Percentiles rank a stretch among this genome's conserved stretches.
Evolutionary conservation across 2,113 vertebrate genomes (phyloP).

Genomic region (Ophiodon elongatus): DNA sequence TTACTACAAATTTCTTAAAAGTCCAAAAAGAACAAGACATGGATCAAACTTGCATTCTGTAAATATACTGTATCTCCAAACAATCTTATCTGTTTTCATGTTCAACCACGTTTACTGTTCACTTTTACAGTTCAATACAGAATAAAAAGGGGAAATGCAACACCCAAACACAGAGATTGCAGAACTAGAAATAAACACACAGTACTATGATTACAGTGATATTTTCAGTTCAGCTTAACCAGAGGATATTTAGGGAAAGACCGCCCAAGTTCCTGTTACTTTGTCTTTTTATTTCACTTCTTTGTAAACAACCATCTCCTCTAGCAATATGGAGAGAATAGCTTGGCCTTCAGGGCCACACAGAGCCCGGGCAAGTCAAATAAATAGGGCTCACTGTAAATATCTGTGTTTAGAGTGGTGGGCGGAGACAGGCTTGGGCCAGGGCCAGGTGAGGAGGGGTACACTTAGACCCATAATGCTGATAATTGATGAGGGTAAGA

Average conservation of each 20-base stretch:
- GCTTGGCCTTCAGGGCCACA: slow-evolving; percentile 28
- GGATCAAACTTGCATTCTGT: not conserved
- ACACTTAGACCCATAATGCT: not conserved
- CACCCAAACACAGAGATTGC: slow-evolving; percentile 3
- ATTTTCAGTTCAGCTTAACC: slow-evolving; percentile 40
- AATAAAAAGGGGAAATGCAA: slow-evolving; percentile 16
- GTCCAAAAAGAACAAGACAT: not conserved
- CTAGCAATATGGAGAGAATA: slow-evolving; percentile 52
- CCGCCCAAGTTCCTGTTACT: slow-evolving; percentile 58
- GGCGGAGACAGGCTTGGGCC: not conserved
- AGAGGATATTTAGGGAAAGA: slow-evolving; percentile 68
- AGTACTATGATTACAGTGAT: slow-evolving; percentile 2
- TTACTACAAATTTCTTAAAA: not conserved
- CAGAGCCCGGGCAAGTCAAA: slow-evolving; percentile 54
- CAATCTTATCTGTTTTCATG: slow-evolving; percentile 4
- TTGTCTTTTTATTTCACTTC: slow-evolving; percentile 69
- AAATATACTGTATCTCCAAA: not conserved
- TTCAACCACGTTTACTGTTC: not conserved
- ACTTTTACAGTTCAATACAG: not conserved
- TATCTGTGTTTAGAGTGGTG: slow-evolving; percentile 58
- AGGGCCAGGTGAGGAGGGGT: not conserved
- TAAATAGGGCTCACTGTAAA: slow-evolving; percentile 67
- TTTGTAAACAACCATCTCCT: slow-evolving; percentile 68
- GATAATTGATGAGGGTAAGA: not conserved
- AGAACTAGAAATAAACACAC: slow-evolving; percentile 46